phyloP scores from a whole-genome alignment of 2,113 vertebrate genomes.

The Pimephales promelas region DNA sequence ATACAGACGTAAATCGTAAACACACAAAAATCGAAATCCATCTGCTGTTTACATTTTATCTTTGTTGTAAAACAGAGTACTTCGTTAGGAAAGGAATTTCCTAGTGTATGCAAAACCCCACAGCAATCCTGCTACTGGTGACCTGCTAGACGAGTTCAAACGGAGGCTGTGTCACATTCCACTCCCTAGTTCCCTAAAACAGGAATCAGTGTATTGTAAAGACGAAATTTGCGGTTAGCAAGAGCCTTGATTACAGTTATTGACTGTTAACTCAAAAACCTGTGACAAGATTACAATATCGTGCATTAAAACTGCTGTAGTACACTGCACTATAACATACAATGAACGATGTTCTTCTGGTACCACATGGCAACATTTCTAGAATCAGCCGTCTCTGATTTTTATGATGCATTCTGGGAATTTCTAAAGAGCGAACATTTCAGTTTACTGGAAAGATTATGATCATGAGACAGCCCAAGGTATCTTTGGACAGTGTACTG shows the following conservation, averaged over 20 bases:
- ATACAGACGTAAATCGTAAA: not conserved
- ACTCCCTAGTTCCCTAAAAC: not conserved
- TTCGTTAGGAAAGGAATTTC: not conserved
- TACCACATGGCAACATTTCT: not conserved
- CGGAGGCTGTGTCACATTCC: not conserved
- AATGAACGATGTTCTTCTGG: not conserved
- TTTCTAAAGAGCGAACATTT: not conserved
- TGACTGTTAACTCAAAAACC: not conserved
- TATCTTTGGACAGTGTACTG: constrained; percentile 37
- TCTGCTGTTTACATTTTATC: constrained; percentile 2
- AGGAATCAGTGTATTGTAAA: not conserved
- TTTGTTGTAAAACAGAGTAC: not conserved
- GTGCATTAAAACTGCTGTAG: too few relatives aligned
- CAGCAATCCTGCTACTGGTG: constrained; percentile 56
- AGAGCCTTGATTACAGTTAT: not conserved
- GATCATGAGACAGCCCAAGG: not conserved
- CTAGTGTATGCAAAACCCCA: constrained; percentile 8
- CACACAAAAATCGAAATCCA: not conserved
- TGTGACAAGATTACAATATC: not conserved
- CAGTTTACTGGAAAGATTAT: not conserved
- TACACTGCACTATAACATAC: not conserved
- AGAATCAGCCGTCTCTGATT: not conserved
- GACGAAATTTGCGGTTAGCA: not conserved
- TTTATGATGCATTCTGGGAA: not conserved
- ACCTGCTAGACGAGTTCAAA: constrained; percentile 16